Base-by-base conservation (phyloP, 1,140 invertebrate species). In the Macrobrachium nipponense region DNA sequence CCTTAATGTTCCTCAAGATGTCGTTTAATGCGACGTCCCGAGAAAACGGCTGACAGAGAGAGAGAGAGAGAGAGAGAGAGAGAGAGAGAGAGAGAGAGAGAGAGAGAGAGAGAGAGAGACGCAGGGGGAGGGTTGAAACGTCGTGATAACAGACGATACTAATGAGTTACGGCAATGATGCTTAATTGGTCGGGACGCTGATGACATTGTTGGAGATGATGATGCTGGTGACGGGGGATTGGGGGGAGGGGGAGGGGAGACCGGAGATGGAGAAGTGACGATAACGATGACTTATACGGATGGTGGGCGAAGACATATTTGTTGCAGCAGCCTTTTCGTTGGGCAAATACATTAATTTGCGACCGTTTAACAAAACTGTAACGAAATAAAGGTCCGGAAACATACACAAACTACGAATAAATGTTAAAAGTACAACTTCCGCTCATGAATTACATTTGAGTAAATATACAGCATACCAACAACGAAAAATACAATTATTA, bases 41-140 rank as follows among this genome's bases (percentile, higher is more conserved):
- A 11, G 12, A 27, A 36, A 66, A n/a, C 23, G 60, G 43, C 17
- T 0, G 60, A 60, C 18, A 64, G 60, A 61, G 58, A 61, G 58
- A 43, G 61, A 66, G 62, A 66, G 18, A 36, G 43, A 44, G 43
- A n/a, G 43, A 44, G 43, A 36, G 18, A 51, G 36, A 44, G 43
- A 36, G 72, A 51, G 72, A 58, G 72, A 44, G 43, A 73, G 70
- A 73, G 70, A 73, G 70, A 73, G 70, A 73, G 70, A 73, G 70
- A 73, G 70, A 73, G 70, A 73, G 51, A 73, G 70, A 73, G 20
- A 58, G 15, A 73, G 20, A 36, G 6, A 73, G 15, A 36, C 11
- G 66, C 12, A 23, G 10, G 66, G 20, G 66, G 20, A 23, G 66
- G 66, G 20, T 23, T n/a, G 64, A 23, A n/a, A 70, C n/a, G 66